Percentiles rank a stretch among this genome's conserved stretches.
Evolutionary conservation across 1,140 invertebrate species (phyloP).

Genomic region (Uloborus diversus): DNA sequence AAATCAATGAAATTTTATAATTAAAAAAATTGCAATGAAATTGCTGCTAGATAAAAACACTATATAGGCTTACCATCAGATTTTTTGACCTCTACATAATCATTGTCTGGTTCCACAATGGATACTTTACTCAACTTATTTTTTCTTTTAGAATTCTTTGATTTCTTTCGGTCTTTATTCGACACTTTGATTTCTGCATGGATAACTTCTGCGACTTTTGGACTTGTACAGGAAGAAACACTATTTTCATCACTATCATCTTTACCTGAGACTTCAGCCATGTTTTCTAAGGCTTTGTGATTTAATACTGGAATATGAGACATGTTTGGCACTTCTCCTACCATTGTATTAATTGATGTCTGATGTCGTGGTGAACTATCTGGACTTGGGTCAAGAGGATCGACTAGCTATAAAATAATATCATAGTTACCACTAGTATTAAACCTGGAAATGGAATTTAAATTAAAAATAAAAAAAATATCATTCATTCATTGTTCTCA

Average conservation of each 20-base stretch:
- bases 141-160: neutral
- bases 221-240: constrained; percentile 17
- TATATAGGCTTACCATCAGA: too few species aligned
- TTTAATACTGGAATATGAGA: neutral
- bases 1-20: too few species aligned
- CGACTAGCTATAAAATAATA: too few species aligned
- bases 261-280: constrained; percentile 2
- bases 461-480: neutral
- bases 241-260: constrained; percentile 3
- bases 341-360: constrained; percentile 36
- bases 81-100: too few species aligned
- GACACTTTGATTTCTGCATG: neutral
- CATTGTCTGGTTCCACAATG: neutral
- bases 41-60: too few species aligned
- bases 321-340: constrained; percentile 10
- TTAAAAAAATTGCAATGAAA: too few species aligned
- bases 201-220: neutral
- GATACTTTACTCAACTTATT: constrained; percentile 3
- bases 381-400: neutral
- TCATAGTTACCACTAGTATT: too few species aligned
- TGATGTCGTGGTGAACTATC: constrained; percentile 1
- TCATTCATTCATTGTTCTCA: too few species aligned
- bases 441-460: neutral
- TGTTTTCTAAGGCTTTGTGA: neutral
- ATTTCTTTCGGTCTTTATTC: neutral